Percentiles rank a stretch among this genome's conserved stretches.
phyloP scores from a whole-genome alignment of 1,140 invertebrate genomes.

The Heliothis subflexa region DNA sequence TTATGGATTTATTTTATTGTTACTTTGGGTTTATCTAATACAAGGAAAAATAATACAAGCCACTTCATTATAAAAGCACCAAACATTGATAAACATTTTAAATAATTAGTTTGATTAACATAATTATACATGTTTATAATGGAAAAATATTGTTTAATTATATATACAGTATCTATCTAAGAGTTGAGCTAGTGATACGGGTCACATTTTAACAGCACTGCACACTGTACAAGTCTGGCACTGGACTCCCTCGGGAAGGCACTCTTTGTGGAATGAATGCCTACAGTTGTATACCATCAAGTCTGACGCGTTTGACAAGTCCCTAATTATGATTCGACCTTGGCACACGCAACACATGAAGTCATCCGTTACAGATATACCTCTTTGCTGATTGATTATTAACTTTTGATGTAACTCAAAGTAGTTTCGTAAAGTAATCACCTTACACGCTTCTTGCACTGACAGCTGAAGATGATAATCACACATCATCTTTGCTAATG shows the following conservation, averaged over 20 bases:
- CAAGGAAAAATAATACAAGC: constrained; percentile 63
- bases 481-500: constrained; percentile 97
- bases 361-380: constrained; percentile 90
- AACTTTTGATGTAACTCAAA: constrained; percentile 95
- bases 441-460: constrained; percentile 95
- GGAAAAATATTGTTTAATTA: constrained; percentile 49
- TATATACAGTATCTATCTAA: constrained; percentile 53
- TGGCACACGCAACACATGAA: constrained; percentile 92
- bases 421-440: constrained; percentile 95
- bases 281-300: constrained; percentile 95
- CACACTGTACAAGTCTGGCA: constrained; percentile 88
- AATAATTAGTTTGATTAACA: constrained; percentile 43
- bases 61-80: constrained; percentile 71
- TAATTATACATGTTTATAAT: constrained; percentile 50
- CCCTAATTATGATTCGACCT: constrained; percentile 90
- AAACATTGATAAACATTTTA: constrained; percentile 50
- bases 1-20: too few species aligned
- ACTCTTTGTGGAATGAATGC: constrained; percentile 95
- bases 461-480: constrained; percentile 98
- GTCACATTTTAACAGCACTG: constrained; percentile 85
- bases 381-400: constrained; percentile 91
- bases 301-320: constrained; percentile 89
- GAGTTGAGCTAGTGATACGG: constrained; percentile 54
- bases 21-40: constrained; percentile 37
- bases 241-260: constrained; percentile 87